These are phyloP conservation scores for Sebastes cheni DNA, from an alignment of 2,797 vertebrate genomes.

Conservation along the genomic window DNA sequence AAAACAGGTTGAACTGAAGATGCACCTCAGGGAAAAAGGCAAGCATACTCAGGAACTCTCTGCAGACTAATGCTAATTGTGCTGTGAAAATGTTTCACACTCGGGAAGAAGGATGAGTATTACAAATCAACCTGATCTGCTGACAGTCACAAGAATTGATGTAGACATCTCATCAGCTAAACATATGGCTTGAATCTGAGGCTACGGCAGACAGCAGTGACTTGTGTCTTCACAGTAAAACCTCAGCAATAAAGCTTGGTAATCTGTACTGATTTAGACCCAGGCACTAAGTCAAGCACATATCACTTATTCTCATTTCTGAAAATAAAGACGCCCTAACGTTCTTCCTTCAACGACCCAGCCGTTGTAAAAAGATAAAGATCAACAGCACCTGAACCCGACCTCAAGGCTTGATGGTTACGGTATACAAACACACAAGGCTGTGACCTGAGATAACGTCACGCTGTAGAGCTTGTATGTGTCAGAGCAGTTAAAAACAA, in stretches of 20 bases:
- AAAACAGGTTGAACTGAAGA: not conserved
- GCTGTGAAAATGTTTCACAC: not conserved
- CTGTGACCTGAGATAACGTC: conserved; percentile 1
- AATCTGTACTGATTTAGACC: not conserved
- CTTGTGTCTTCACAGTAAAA: conserved; percentile 9
- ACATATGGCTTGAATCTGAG: conserved; percentile 10
- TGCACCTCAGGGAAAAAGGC: not conserved
- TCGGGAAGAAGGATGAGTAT: not conserved
- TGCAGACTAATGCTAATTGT: not conserved
- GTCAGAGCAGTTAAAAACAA: too few species aligned
- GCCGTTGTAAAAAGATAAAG: not conserved
- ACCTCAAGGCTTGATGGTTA: not conserved
- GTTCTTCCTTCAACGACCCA: not conserved
- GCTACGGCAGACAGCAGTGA: not conserved
- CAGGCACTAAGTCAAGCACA: not conserved
- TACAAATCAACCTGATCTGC: not conserved
- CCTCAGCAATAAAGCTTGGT: not conserved
- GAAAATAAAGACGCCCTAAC: not conserved
- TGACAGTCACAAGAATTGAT: conserved; percentile 3
- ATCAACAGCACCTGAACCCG: not conserved
- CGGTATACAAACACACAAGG: not conserved
- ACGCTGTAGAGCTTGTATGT: not conserved
- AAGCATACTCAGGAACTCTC: not conserved
- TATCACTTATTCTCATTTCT: not conserved
- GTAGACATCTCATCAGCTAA: not conserved